A percentile compares a stretch with the other conserved stretches of the same genome.
Evolutionary conservation across 2,797 vertebrate genomes (phyloP).

Genomic region (Cephalopachus bancanus): DNA sequence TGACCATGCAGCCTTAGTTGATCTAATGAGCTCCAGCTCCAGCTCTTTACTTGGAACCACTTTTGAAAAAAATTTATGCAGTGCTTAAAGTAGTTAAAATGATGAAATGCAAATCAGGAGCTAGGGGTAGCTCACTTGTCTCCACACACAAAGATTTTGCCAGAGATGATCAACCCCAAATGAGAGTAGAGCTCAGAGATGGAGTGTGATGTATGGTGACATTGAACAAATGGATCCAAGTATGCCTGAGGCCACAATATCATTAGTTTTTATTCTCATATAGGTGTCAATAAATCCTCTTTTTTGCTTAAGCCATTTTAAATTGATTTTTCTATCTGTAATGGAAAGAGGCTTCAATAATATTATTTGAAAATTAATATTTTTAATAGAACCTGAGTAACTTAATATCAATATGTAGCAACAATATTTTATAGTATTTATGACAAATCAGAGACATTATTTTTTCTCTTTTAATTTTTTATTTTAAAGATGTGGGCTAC

Average conservation of each 20-base stretch:
- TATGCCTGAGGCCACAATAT: background rate
- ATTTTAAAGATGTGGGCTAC: too few species aligned
- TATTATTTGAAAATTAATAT: background rate
- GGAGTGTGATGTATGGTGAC: background rate
- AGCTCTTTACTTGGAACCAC: background rate
- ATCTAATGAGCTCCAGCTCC: background rate
- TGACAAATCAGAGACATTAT: too few species aligned
- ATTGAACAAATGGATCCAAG: background rate
- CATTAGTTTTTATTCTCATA: background rate
- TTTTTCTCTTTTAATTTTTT: too few species aligned
- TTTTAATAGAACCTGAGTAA: constrained; percentile 37
- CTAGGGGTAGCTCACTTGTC: background rate
- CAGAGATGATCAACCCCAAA: background rate
- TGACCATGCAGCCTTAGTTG: background rate
- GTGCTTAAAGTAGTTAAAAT: background rate
- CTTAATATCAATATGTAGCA: background rate
- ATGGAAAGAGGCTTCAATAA: background rate
- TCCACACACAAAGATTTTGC: background rate
- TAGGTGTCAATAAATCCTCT: background rate
- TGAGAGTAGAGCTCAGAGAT: background rate
- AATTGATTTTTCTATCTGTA: background rate
- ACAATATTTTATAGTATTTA: constrained; percentile 28
- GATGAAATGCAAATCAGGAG: background rate
- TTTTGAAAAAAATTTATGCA: background rate
- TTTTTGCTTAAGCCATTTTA: background rate